Evolutionary conservation across 2,797 vertebrate genomes (phyloP), one percentile per base, ranked within the genome.

Genomic region (Syngnathus rostellatus): DNA sequence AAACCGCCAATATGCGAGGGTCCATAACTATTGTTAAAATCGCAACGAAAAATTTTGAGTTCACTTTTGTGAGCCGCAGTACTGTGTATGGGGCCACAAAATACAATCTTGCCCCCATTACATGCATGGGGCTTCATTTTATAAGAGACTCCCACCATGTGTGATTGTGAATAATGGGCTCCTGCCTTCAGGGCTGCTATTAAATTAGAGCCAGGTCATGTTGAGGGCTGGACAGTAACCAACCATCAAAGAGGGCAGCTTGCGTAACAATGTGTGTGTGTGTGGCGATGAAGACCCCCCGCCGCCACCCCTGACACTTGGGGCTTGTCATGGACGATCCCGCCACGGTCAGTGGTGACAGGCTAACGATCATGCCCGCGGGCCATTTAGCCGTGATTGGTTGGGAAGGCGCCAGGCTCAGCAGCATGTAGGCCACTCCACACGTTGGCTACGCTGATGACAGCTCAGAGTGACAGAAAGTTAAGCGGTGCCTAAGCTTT

Each of bases 331-430:
- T 75, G 83, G 85, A 73, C 5, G 67, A 84, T 84, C 70, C 55
- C 60, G 71, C 80, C 73, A 80, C 77, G 71, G 82, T 86, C 83
- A 84, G 66, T 78, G 79, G 60, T 67, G 78, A 85, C 76, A 70
- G 69, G 69, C 66, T 85, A 87, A 81, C 75, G 83, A 87, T 85
- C 71, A 72, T 46, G 68, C 74, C 82, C 64, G 6, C 0, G 7
- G 82, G 79, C 31, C 5, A 62, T 61, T 57, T 65, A 70, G 69
- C 65, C 72, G 41, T n/a, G 57, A 75, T 76, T 45, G 69, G 72
- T 68, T 79, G 77, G 72, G 60, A 14, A 0, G 17, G 65, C 40
- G 76, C 68, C 76, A 74, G 72, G 61, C 46, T 66, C 8, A 8
- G 53, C 65, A 72, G 69, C 75, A 83, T 79, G 70, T 75, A 70